Evolutionary conservation across 1,140 invertebrate species (phyloP), one percentile per base, ranked within the genome.

Genomic region (Cyphomyrmex costatus): DNA sequence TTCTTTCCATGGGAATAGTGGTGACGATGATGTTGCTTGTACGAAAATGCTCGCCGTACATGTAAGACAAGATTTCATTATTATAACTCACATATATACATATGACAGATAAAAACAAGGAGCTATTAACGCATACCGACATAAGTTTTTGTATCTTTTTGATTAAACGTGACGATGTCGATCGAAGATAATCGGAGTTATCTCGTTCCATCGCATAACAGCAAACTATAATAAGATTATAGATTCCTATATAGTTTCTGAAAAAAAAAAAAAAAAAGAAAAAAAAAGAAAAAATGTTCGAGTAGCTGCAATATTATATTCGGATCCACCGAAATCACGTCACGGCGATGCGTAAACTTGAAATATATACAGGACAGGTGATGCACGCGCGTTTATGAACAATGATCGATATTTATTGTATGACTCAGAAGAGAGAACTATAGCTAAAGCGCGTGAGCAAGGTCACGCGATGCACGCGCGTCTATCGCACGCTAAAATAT

Each of bases 371-470:
- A 16, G 21, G 36, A 46, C 79, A 83, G 65, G 36, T 74, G 70
- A 16, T n/a, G n/a, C n/a, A 56, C 60, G 42, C 53, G 42, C 66
- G 53, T 86, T 90, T 89, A 83, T 86, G 85, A 76, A 86, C 86
- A 91, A 92, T 91, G 92, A 93, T 94, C 93, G 93, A 94, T 94
- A 94, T 94, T 92, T 92, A 89, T 92, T 89, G 78, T 84, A 76
- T 94, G 93, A 94, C 82, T 94, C 92, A 94, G 60, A 83, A 33
- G 82, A 86, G 80, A 88, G 73, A 66, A 85, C 86, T 91, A 86
- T 86, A 90, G 90, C 85, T 89, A 63, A 30, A 63, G 56, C 76
- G 56, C 76, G 36, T 83, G 36, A 88, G 83, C 89, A 93, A 93
- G 92, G 92, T 91, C 92, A 89, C 68, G 51, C 60, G 82, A 61